Percentiles rank a stretch among this genome's conserved stretches.
These are phyloP conservation scores for Choristoneura fumiferana DNA, from an alignment of 1,140 invertebrate genomes.

Conservation along the genomic window DNA sequence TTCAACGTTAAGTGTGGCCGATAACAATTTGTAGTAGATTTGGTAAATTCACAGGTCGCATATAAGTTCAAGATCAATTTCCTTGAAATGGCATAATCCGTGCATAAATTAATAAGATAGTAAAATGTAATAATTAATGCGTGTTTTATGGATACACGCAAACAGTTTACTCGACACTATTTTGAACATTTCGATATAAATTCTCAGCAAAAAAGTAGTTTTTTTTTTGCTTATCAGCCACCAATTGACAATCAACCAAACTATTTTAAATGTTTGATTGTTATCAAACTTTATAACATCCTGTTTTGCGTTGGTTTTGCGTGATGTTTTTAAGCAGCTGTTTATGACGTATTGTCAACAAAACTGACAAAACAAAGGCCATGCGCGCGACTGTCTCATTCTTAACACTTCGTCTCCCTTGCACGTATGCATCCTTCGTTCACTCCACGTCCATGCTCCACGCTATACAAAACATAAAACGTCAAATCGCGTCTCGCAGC, in stretches of 20 bases:
- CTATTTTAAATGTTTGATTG: background rate
- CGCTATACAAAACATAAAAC: slow-evolving; percentile 34
- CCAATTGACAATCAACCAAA: too few species aligned
- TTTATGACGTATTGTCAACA: slow-evolving; percentile 65
- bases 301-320: background rate
- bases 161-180: too few species aligned
- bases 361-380: slow-evolving; percentile 57
- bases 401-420: slow-evolving; percentile 57
- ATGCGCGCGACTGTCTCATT: slow-evolving; percentile 63
- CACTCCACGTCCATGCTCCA: slow-evolving; percentile 21
- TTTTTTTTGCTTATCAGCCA: too few species aligned
- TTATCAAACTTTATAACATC: slow-evolving; percentile 6
- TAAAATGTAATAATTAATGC: too few species aligned
- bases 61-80: too few species aligned
- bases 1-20: background rate
- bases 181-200: too few species aligned
- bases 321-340: slow-evolving; percentile 61
- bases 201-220: too few species aligned
- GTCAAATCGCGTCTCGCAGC: slow-evolving; percentile 43
- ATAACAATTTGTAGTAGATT: background rate
- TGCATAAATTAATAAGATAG: too few species aligned
- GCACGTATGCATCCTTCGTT: slow-evolving; percentile 31
- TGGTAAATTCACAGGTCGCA: background rate
- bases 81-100: too few species aligned
- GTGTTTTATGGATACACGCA: too few species aligned